A percentile compares a stretch with the other conserved stretches of the same genome.
These are phyloP conservation scores for Ceratotherium simum DNA, from an alignment of 2,113 vertebrate genomes.

Conservation along the genomic window DNA sequence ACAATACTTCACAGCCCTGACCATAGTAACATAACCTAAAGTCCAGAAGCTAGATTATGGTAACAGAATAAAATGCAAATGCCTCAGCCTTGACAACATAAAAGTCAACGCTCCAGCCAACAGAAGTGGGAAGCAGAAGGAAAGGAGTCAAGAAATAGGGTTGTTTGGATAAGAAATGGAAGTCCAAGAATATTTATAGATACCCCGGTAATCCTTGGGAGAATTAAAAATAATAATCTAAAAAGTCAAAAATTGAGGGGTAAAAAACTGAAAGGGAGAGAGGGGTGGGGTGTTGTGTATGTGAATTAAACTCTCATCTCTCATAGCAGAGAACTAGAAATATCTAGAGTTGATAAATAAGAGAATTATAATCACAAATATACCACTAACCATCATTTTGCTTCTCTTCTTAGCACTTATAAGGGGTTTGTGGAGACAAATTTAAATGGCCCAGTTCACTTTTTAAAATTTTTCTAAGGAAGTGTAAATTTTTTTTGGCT, in stretches of 20 bases:
- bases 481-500: not conserved
- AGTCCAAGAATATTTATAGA: not conserved
- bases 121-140: not conserved
- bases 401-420: not conserved
- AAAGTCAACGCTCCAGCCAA: not conserved
- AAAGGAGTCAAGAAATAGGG: not conserved
- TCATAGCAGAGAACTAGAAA: not conserved
- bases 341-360: not conserved
- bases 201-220: not conserved
- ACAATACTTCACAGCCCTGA: not conserved
- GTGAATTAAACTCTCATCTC: not conserved
- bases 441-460: not conserved
- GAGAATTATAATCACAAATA: not conserved
- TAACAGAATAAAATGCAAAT: not conserved
- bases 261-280: not conserved
- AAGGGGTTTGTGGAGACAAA: not conserved
- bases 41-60: not conserved
- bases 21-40: not conserved
- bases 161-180: not conserved
- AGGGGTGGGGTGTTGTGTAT: not conserved
- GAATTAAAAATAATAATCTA: not conserved
- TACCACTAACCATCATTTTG: not conserved
- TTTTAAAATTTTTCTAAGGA: constrained; percentile 9
- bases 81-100: not conserved
- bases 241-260: not conserved